Percentiles rank a stretch among this genome's conserved stretches.
These are phyloP conservation scores for Catocala nupta DNA, from an alignment of 2,888 invertebrate species.

Conservation along the genomic window DNA sequence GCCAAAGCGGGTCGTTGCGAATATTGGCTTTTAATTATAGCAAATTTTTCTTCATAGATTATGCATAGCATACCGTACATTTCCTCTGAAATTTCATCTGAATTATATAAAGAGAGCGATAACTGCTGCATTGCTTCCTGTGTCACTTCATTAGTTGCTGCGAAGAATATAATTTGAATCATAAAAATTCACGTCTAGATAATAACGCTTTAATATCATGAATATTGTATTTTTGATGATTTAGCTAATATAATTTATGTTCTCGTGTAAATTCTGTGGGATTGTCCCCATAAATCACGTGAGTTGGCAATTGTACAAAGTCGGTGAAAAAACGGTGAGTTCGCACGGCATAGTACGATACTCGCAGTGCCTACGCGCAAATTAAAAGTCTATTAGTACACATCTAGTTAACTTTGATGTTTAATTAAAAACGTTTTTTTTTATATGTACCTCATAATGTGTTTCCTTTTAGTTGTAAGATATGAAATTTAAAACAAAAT, in stretches of 20 bases:
- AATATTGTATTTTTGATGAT: constrained; percentile 17
- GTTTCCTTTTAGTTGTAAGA: constrained; percentile 20
- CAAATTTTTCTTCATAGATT: constrained; percentile 9
- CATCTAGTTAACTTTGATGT: constrained; percentile 48
- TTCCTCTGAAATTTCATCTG: constrained; percentile 2
- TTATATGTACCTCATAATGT: constrained; percentile 15
- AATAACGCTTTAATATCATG: constrained; percentile 18
- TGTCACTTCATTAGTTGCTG: constrained; percentile 37
- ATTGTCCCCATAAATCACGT: constrained; percentile 36
- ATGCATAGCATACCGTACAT: neutral
- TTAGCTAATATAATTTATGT: constrained; percentile 24
- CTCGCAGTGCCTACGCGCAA: constrained; percentile 19
- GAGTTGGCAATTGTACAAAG: constrained; percentile 41
- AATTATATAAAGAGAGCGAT: constrained; percentile 38
- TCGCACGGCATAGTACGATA: constrained; percentile 24
- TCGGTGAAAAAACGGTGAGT: constrained; percentile 28
- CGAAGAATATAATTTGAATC: constrained; percentile 35
- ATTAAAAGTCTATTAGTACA: constrained; percentile 41
- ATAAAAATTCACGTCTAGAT: constrained; percentile 23
- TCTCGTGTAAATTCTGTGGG: constrained; percentile 17
- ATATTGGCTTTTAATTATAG: constrained; percentile 22
- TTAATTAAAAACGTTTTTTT: constrained; percentile 27
- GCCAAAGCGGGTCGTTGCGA: constrained; percentile 16
- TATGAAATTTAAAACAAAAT: constrained; percentile 11
- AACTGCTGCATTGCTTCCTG: constrained; percentile 41